These are phyloP conservation scores for Meandrina meandrites DNA, from an alignment of 92 coral and sea anemone genomes.

Conservation along the genomic window DNA sequence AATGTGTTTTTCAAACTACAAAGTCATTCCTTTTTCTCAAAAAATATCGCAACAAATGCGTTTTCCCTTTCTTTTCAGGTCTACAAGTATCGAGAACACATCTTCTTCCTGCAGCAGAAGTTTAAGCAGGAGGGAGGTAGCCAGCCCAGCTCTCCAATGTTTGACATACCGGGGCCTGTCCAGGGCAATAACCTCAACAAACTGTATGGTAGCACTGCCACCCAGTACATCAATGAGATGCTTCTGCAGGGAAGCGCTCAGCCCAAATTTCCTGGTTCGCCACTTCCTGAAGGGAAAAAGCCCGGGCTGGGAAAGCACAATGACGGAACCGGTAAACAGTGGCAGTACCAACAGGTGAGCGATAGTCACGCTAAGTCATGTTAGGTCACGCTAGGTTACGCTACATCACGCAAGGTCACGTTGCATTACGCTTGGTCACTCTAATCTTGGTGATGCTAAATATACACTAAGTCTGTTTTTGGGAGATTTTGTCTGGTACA, in stretches of 20 bases:
- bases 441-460: background rate
- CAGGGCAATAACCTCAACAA: conserved; percentile 73
- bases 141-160: conserved; percentile 68
- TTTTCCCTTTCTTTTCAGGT: conserved; percentile 60
- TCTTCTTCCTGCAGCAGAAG: conserved; percentile 90
- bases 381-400: background rate
- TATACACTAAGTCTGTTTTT: too few species aligned
- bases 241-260: conserved; percentile 71
- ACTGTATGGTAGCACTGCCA: conserved; percentile 91
- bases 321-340: conserved; percentile 56
- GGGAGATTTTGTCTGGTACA: too few species aligned
- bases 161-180: conserved; percentile 62
- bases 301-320: conserved; percentile 53
- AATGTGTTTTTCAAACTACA: background rate
- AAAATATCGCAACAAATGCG: background rate
- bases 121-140: conserved; percentile 70
- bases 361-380: background rate
- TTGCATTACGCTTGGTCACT: background rate
- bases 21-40: background rate
- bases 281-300: conserved; percentile 61
- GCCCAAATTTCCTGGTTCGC: conserved; percentile 65
- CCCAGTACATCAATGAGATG: conserved; percentile 92
- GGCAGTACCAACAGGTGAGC: conserved; percentile 75
- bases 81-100: conserved; percentile 97
- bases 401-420: background rate